Base-by-base conservation (phyloP, 1,140 invertebrate species). In the Tetramorium alpestre region DNA sequence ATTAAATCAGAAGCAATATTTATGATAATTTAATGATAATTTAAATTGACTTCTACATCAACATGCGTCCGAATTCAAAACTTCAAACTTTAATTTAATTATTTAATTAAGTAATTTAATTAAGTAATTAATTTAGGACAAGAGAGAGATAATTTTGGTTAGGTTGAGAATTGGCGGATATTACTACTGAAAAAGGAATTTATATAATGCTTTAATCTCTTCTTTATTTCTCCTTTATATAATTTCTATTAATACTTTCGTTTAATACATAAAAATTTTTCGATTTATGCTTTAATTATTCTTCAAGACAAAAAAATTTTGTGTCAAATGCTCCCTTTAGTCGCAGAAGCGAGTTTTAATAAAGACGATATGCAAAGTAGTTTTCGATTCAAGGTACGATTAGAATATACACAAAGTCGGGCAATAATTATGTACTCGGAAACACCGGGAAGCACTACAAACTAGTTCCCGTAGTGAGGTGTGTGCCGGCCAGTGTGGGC, bases 391-490 rank as follows among this genome's bases (percentile, higher is more conserved):
- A 18, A 49, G 56, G 28, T 56, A 84, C 41, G 41, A 4, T 28
- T 54, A 22, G 28, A 84, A 25, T 73, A 54, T 49, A 60, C 58
- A 84, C 80, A 75, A 60, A 73, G 72, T 54, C 65, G 78, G 56
- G 86, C 62, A 78, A 76, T 89, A 87, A 89, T 89, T 87, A 87
- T 77, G 70, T 87, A 87, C 56, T 25, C 51, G 54, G 28, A 38
- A 78, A 22, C 11, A 56, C 56, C 69, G 73, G 69, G 60, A 86
- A 73, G 73, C 62, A 88, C 64, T 86, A 86, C 82, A 88, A 88
- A 86, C 65, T 88, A 88, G 84, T 87, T 87, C 41, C 41, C 25
- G n/a, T 62, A 38, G 38, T 51, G n/a, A 3, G 65, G 60, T 51
- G 33, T 8, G 13, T 38, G 38, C 41, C 69, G 69, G 67, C 8